Percentiles rank a stretch among this genome's conserved stretches.
phyloP scores from a whole-genome alignment of 2,797 vertebrate genomes.

The Gadopsis marmoratus region DNA sequence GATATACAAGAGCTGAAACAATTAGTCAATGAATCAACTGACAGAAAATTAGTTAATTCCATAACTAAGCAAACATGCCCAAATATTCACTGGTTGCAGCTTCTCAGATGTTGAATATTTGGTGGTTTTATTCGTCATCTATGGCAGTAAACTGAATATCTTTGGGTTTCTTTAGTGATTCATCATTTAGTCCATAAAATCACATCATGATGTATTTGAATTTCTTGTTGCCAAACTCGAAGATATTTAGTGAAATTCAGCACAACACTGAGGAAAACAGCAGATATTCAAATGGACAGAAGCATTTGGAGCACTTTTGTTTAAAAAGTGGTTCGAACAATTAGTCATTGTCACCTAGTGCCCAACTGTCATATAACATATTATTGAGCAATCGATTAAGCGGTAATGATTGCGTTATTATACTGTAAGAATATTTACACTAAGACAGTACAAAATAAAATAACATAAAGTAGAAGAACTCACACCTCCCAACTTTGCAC shows the following conservation, averaged over 20 bases:
- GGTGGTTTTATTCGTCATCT: background rate
- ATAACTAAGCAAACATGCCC: too few species aligned
- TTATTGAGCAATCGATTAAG: background rate
- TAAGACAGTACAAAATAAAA: background rate
- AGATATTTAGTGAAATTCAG: background rate
- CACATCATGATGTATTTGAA: background rate
- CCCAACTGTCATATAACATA: too few species aligned
- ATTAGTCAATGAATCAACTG: background rate
- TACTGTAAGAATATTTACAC: background rate
- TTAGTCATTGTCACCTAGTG: background rate
- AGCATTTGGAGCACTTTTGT: background rate
- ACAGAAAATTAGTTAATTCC: too few species aligned
- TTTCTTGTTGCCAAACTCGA: background rate
- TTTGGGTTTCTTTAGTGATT: background rate
- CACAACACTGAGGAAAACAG: background rate
- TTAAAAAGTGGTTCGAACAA: too few species aligned
- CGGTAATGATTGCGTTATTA: background rate
- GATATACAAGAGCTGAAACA: background rate
- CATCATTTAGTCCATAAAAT: background rate
- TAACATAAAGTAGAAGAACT: background rate
- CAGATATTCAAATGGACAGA: background rate
- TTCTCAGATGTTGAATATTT: background rate
- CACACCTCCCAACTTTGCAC: background rate
- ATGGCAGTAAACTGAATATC: background rate
- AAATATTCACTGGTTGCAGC: background rate